Base-by-base conservation (phyloP, 2,797 vertebrate genomes). In the Aratinga solstitialis region DNA sequence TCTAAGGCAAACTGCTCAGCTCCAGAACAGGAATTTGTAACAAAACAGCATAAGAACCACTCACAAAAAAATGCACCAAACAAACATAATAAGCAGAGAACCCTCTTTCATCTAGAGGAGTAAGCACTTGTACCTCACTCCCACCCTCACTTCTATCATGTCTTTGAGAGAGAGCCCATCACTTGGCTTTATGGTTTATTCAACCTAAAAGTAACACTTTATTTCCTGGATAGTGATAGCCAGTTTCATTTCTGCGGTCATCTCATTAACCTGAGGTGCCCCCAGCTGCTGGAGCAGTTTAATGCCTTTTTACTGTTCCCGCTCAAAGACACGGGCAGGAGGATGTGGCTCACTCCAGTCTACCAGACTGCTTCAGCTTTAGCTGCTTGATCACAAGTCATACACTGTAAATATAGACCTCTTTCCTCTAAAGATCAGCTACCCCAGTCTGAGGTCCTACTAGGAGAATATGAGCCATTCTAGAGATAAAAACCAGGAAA, bases 151-250 rank as follows among this genome's bases (percentile, higher is more conserved):
- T 89, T 86, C 71, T 54, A 80, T 72, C 26, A 10, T 6, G 11
- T 58, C 62, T 53, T 83, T 73, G 58, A 88, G 74, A 84, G 24
- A 23, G 30, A 91, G 45, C 42, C 36, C 73, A 90, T 69, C 58
- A 85, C 11, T 68, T 62, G 66, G n/a, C 38, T 78, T 95, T 94
- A 68, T 47, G 50, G 66, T 43, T 93, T 93, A 77, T 67, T 92
- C 84, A 79, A 36, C 63, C 56, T 61, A 79, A 66, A 91, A 88
- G 66, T 69, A 90, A 87, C 89, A 96, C 34, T 86, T 91, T 82
- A 92, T 87, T 93, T 92, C 88, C 90, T 56, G 59, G 30, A 63
- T 1, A 82, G 77, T 7, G 47, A 95, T 79, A 92, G 71, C n/a
- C 6, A 5, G 47, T 91, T 90, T 89, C 54, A 67, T 45, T 88